A percentile compares a stretch with the other conserved stretches of the same genome.
These are phyloP conservation scores for Geodia barretti DNA, from an alignment of 37 sponge, comb jelly and placozoan species.

Conservation along the genomic window DNA sequence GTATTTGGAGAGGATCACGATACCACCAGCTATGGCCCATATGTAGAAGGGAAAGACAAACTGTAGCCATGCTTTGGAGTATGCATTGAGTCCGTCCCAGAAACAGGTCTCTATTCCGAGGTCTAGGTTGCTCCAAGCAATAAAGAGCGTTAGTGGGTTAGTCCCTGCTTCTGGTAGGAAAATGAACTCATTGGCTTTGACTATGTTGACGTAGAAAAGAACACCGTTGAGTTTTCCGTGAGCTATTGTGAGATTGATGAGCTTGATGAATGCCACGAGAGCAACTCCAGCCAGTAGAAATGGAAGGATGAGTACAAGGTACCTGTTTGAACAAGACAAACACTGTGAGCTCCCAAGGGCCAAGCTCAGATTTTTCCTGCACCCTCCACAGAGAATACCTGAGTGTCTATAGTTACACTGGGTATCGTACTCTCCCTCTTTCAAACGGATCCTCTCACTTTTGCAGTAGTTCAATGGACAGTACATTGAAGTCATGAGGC, in stretches of 20 bases:
- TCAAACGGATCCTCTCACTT: not conserved
- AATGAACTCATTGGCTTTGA: slow-evolving; percentile 15
- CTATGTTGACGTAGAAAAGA: slow-evolving; percentile 19
- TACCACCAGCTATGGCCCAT: not conserved
- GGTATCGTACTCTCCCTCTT: not conserved
- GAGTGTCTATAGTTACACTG: slow-evolving; percentile 4
- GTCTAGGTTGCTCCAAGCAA: slow-evolving; percentile 51
- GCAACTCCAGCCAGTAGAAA: slow-evolving; percentile 14
- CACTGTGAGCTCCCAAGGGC: slow-evolving; percentile 17
- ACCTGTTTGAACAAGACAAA: slow-evolving; percentile 24
- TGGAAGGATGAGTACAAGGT: slow-evolving; percentile 2
- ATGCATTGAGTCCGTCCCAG: slow-evolving; percentile 19
- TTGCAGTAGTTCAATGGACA: slow-evolving; percentile 10
- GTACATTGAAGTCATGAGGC: not conserved
- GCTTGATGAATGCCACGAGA: not conserved
- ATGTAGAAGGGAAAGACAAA: slow-evolving; percentile 25
- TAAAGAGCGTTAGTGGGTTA: slow-evolving; percentile 3
- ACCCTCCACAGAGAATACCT: not conserved
- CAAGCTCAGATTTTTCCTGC: slow-evolving; percentile 23
- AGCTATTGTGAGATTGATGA: not conserved
- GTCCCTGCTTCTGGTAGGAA: not conserved
- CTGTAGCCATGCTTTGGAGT: slow-evolving; percentile 40
- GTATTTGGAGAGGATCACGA: not conserved
- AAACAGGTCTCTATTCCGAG: slow-evolving; percentile 35
- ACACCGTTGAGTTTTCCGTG: slow-evolving; percentile 23